These are phyloP conservation scores for Physeter macrocephalus DNA, from an alignment of 2,113 vertebrate genomes.

Conservation along the genomic window DNA sequence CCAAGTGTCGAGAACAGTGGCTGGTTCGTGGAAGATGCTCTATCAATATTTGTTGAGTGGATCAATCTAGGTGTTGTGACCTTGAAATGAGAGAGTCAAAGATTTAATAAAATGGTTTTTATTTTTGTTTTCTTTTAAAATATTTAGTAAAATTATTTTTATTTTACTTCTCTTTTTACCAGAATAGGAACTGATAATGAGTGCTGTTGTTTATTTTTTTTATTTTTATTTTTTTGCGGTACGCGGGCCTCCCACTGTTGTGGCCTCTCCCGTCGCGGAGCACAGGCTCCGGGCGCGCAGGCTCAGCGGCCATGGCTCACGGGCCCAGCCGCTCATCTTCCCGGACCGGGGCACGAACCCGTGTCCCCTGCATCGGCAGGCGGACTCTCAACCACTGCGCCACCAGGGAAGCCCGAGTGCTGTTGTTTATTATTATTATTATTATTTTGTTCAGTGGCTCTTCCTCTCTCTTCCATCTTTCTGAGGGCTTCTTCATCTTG, in stretches of 20 bases:
- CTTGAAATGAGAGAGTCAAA: not conserved
- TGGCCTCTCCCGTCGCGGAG: too few relatives aligned
- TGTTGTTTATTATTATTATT: not conserved
- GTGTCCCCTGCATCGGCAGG: too few relatives aligned
- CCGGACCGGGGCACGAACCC: too few relatives aligned
- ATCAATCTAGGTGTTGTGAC: not conserved
- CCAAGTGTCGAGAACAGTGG: not conserved
- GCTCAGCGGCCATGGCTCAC: too few relatives aligned
- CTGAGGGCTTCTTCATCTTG: slow-evolving; percentile 82
- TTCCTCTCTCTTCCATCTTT: too few relatives aligned
- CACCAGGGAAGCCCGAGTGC: too few relatives aligned
- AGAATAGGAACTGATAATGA: not conserved
- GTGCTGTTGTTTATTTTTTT: not conserved
- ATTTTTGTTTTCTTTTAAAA: not conserved
- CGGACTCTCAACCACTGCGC: too few relatives aligned
- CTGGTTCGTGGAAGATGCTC: not conserved
- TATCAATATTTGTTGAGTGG: not conserved
- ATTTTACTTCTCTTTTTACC: not conserved
- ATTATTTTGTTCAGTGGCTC: not conserved
- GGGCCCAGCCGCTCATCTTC: too few relatives aligned
- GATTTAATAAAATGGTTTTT: not conserved
- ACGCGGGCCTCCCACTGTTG: too few relatives aligned
- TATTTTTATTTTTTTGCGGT: too few relatives aligned
- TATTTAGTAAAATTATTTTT: not conserved
- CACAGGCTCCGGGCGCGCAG: too few relatives aligned